Conservation (phyloP, 2,113 vertebrate species). For the Phoenicopterus ruber region DNA sequence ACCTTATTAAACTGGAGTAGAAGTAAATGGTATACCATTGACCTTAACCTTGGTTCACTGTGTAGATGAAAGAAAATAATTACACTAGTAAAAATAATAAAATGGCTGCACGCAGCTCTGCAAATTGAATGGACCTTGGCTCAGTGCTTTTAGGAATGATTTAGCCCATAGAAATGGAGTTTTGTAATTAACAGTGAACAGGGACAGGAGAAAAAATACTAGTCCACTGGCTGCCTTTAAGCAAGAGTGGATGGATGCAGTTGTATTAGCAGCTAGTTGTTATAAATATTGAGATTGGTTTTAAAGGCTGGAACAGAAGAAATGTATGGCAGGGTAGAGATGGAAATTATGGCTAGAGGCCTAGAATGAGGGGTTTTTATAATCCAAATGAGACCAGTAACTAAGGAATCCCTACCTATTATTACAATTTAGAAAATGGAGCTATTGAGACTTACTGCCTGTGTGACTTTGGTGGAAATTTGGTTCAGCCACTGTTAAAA, state of each 20-base stretch:
- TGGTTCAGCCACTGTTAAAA: background rate
- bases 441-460: background rate
- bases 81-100: conserved; percentile 52
- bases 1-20: conserved; percentile 42
- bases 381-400: background rate
- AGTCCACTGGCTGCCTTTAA: background rate
- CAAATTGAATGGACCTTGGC: conserved; percentile 55
- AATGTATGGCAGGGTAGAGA: background rate
- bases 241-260: background rate
- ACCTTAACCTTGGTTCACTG: conserved; percentile 43
- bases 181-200: conserved; percentile 48
- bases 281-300: background rate
- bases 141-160: conserved; percentile 32
- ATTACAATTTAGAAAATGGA: background rate
- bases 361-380: background rate
- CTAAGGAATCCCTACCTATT: background rate
- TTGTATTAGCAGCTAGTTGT: background rate
- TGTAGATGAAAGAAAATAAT: conserved; percentile 52
- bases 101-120: background rate
- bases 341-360: background rate
- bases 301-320: background rate
- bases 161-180: conserved; percentile 30
- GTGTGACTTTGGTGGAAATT: background rate
- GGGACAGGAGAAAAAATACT: background rate
- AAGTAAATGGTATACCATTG: conserved; percentile 54